Conservation (phyloP, 2,888 invertebrate species). For the Hipparchia semele region DNA sequence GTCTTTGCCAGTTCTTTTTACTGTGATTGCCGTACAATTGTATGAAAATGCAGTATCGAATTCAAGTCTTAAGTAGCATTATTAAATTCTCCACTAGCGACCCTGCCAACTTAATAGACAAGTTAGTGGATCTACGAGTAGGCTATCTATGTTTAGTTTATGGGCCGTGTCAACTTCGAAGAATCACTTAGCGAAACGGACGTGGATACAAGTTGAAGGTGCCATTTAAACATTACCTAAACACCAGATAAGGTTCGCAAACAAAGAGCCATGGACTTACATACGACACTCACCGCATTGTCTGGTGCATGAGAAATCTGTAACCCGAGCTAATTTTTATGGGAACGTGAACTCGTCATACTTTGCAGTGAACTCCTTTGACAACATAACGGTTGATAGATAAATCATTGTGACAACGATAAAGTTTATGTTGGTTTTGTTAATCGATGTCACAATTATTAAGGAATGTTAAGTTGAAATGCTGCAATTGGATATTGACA, state of each 20-base stretch:
- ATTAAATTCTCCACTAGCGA: too few species aligned
- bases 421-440: neutral
- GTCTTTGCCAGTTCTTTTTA: too few species aligned
- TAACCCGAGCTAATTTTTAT: constrained; percentile 42
- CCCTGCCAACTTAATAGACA: too few species aligned
- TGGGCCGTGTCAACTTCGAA: constrained; percentile 11
- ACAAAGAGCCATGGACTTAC: constrained; percentile 35
- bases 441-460: too few species aligned
- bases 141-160: neutral
- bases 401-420: neutral
- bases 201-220: constrained; percentile 27
- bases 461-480: too few species aligned
- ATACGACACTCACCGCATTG: constrained; percentile 44
- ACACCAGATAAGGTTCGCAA: constrained; percentile 30
- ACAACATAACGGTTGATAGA: neutral
- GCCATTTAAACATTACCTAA: constrained; percentile 18
- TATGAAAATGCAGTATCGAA: too few species aligned
- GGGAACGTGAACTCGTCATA: constrained; percentile 41
- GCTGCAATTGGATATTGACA: too few species aligned
- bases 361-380: constrained; percentile 7
- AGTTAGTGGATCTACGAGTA: too few species aligned
- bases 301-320: constrained; percentile 49
- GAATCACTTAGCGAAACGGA: constrained; percentile 24
- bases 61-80: too few species aligned
- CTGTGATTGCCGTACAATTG: too few species aligned